These are phyloP conservation scores for Adelges cooleyi DNA, from an alignment of 1,140 invertebrate species.

Conservation along the genomic window DNA sequence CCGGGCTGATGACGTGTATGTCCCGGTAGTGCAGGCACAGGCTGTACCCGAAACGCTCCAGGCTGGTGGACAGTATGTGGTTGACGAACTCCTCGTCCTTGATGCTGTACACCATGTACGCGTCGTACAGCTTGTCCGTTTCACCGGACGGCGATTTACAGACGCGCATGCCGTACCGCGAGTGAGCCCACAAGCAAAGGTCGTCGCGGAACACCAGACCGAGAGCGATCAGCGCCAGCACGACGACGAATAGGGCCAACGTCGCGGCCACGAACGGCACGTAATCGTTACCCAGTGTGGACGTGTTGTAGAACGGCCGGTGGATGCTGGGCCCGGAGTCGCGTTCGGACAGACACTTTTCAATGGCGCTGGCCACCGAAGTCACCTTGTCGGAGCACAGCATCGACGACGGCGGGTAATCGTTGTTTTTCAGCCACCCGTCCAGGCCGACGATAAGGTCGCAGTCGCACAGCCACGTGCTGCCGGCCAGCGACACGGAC, in stretches of 20 bases:
- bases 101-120: constrained; percentile 80
- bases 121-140: constrained; percentile 74
- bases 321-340: constrained; percentile 49
- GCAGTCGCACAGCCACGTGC: constrained; percentile 63
- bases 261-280: constrained; percentile 60
- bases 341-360: constrained; percentile 47
- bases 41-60: constrained; percentile 43
- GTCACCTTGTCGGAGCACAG: constrained; percentile 42
- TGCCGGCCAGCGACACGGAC: constrained; percentile 52
- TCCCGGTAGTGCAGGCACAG: constrained; percentile 78
- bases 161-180: constrained; percentile 69
- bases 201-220: constrained; percentile 59
- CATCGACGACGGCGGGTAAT: constrained; percentile 46
- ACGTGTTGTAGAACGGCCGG: constrained; percentile 45
- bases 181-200: constrained; percentile 63
- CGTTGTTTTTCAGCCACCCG: constrained; percentile 50
- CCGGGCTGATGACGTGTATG: constrained; percentile 64
- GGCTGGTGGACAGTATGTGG: constrained; percentile 65
- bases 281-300: constrained; percentile 47
- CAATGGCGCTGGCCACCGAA: constrained; percentile 48
- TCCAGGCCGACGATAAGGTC: constrained; percentile 50
- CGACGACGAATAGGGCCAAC: constrained; percentile 60
- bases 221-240: constrained; percentile 59
- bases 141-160: constrained; percentile 70
- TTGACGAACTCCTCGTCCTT: constrained; percentile 82